A percentile compares a stretch with the other conserved stretches of the same genome.
Conservation (phyloP, 2,113 vertebrate genomes). For the Trematocara unimaculatum region DNA sequence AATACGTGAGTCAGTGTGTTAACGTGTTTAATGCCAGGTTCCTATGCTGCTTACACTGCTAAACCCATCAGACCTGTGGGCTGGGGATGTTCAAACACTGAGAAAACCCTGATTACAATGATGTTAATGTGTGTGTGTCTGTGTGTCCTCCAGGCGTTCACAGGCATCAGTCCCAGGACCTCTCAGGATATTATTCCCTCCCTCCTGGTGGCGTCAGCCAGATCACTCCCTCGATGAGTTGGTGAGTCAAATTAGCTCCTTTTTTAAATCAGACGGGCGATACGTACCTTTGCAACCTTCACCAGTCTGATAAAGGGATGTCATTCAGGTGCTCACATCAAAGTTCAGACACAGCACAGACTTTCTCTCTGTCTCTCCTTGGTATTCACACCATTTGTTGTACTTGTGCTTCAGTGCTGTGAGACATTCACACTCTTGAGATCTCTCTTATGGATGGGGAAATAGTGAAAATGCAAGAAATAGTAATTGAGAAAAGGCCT, state of each 20-base stretch:
- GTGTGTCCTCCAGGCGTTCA: slow-evolving; percentile 79
- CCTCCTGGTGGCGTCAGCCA: slow-evolving; percentile 88
- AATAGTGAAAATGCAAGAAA: neutral
- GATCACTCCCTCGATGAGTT: slow-evolving; percentile 92
- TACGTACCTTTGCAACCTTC: neutral
- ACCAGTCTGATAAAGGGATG: neutral
- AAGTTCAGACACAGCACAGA: neutral
- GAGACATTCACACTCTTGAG: neutral
- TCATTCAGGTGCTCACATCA: neutral
- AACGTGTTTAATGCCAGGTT: slow-evolving; percentile 56
- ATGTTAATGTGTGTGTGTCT: neutral
- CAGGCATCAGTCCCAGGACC: slow-evolving; percentile 89
- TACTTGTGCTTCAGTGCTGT: neutral
- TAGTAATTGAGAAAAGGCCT: neutral
- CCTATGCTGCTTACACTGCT: slow-evolving; percentile 53
- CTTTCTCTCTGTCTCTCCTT: neutral
- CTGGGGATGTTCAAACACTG: neutral
- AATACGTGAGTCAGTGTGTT: slow-evolving; percentile 1
- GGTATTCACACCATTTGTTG: neutral
- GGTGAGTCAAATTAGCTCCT: slow-evolving; percentile 78
- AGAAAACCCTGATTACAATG: neutral
- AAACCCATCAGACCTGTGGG: neutral
- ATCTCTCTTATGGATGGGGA: neutral
- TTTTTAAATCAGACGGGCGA: neutral
- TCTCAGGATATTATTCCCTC: slow-evolving; percentile 91